A percentile compares a stretch with the other conserved stretches of the same genome.
phyloP scores from a whole-genome alignment of 2,888 invertebrate species.

The Subacronicta megacephala region DNA sequence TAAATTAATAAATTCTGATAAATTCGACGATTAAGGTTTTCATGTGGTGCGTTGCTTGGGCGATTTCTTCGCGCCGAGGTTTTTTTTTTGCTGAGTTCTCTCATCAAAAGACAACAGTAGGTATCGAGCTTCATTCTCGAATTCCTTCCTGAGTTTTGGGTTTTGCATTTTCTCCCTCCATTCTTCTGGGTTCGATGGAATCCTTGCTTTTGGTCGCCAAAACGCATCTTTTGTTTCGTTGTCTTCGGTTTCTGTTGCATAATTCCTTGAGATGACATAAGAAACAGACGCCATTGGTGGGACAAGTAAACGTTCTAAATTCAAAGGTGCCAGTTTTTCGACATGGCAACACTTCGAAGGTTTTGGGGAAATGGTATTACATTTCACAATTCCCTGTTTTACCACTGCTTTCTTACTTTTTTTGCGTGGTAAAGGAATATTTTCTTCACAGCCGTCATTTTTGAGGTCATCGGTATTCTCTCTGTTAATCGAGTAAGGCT shows the following conservation, averaged over 20 bases:
- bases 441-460: not conserved
- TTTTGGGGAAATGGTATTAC: too few relatives aligned
- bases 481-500: slow-evolving; percentile 29
- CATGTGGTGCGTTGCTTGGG: too few relatives aligned
- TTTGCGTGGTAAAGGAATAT: not conserved
- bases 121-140: slow-evolving; percentile 25
- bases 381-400: not conserved
- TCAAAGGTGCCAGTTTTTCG: slow-evolving; percentile 20
- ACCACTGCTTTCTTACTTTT: not conserved
- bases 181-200: slow-evolving; percentile 11
- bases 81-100: not conserved
- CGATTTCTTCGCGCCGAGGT: too few relatives aligned
- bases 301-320: slow-evolving; percentile 38
- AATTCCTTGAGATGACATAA: slow-evolving; percentile 22
- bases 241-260: fast-evolving
- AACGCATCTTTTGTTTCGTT: slow-evolving; percentile 1
- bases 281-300: slow-evolving; percentile 46
- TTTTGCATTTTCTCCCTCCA: not conserved
- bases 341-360: not conserved
- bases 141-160: not conserved
- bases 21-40: too few relatives aligned
- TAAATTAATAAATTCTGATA: too few relatives aligned
- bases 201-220: slow-evolving; percentile 18
- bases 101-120: slow-evolving; percentile 21
- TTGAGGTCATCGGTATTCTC: not conserved